phyloP scores from a whole-genome alignment of 2,888 invertebrate species.

The Drosophila mulleri region DNA sequence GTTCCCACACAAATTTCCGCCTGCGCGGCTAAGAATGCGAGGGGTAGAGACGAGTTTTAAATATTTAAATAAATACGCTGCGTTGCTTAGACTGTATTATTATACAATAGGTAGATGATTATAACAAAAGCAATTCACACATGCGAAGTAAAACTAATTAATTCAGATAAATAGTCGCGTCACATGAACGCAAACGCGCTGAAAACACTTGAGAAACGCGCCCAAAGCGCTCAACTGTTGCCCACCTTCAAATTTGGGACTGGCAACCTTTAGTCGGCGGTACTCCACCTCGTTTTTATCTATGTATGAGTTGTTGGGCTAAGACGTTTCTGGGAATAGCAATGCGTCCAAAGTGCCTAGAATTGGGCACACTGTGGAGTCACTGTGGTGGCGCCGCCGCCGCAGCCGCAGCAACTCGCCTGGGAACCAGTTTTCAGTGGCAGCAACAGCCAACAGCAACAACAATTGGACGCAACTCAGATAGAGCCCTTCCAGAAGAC shows the following conservation, averaged over 20 bases:
- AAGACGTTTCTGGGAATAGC: conserved; percentile 55
- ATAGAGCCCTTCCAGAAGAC: conserved; percentile 65
- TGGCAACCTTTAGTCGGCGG: conserved; percentile 26
- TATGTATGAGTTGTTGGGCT: conserved; percentile 23
- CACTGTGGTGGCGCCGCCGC: conserved; percentile 58
- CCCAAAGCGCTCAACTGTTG: conserved; percentile 31
- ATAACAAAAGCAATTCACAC: conserved; percentile 43
- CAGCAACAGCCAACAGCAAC: conserved; percentile 7
- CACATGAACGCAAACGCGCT: conserved; percentile 34
- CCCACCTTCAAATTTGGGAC: conserved; percentile 29
- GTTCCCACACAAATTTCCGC: conserved; percentile 74
- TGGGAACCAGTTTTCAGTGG: no score
- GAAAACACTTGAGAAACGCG: conserved; percentile 24
- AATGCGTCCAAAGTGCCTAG: conserved; percentile 58
- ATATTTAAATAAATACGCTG: conserved; percentile 73
- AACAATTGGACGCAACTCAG: conserved; percentile 42
- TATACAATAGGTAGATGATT: conserved; percentile 39
- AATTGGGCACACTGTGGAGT: conserved; percentile 63
- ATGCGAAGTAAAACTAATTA: conserved; percentile 57
- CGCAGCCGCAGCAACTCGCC: conserved; percentile 26
- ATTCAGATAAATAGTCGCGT: conserved; percentile 53
- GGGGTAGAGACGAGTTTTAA: conserved; percentile 44
- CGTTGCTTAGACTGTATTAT: conserved; percentile 32
- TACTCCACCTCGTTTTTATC: conserved; percentile 33
- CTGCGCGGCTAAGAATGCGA: conserved; percentile 53